phyloP scores from a whole-genome alignment of 2,888 invertebrate genomes.

The Volucella bombylans region DNA sequence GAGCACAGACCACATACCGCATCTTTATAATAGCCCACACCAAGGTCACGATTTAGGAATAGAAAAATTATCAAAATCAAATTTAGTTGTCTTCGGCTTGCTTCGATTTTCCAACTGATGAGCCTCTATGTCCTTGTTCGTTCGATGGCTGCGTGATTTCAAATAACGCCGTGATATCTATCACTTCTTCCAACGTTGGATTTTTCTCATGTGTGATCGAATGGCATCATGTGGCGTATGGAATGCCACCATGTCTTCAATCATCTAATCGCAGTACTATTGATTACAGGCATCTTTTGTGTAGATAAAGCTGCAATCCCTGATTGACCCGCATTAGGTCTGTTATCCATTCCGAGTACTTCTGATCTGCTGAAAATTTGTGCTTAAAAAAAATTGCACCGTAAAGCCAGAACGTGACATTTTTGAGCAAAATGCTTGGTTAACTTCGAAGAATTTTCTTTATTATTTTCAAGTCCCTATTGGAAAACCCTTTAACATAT shows the following conservation, averaged over 20 bases:
- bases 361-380: conserved; percentile 20
- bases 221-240: conserved; percentile 60
- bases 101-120: conserved; percentile 5
- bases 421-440: conserved; percentile 21
- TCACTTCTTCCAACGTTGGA: conserved; percentile 43
- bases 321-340: background rate
- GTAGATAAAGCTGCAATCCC: conserved; percentile 1
- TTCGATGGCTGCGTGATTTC: background rate
- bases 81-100: background rate
- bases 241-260: conserved; percentile 55
- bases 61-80: background rate
- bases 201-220: conserved; percentile 42
- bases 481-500: too few relatives aligned
- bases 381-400: conserved; percentile 10
- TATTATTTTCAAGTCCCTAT: too few relatives aligned
- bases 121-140: conserved; percentile 2
- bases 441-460: too few relatives aligned
- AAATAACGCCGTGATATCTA: conserved; percentile 13
- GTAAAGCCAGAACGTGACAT: conserved; percentile 7
- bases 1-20: background rate
- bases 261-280: conserved; percentile 57
- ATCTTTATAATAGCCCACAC: background rate
- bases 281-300: conserved; percentile 16
- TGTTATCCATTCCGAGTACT: conserved; percentile 15
- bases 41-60: too few relatives aligned